phyloP scores from a whole-genome alignment of 2,888 invertebrate genomes.

The Drosophila infuscata region DNA sequence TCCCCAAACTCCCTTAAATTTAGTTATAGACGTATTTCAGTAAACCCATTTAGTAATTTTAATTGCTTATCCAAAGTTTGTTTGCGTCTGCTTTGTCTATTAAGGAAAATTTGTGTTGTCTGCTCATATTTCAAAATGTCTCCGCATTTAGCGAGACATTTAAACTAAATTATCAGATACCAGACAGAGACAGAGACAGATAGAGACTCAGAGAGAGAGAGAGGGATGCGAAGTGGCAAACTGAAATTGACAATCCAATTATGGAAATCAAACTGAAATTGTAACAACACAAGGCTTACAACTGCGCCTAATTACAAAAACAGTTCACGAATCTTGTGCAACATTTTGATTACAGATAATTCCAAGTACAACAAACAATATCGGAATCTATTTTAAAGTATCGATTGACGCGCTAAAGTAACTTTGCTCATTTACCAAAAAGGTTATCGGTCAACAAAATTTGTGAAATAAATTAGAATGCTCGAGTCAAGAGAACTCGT shows the following conservation, averaged over 20 bases:
- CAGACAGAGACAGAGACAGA: neutral
- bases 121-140: conserved; percentile 15
- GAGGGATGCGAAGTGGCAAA: neutral
- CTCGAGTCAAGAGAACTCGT: too few species aligned
- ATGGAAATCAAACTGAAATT: neutral
- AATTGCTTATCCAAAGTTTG: conserved; percentile 15
- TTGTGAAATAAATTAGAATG: fast-evolving
- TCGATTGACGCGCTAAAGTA: neutral
- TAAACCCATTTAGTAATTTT: neutral
- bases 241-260: conserved; percentile 5
- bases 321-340: neutral
- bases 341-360: neutral
- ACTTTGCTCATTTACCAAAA: neutral
- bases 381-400: neutral
- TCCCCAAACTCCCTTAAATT: neutral
- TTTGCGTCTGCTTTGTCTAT: conserved; percentile 17
- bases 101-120: conserved; percentile 7
- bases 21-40: conserved; percentile 6
- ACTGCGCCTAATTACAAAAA: neutral
- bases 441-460: neutral
- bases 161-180: conserved; percentile 12
- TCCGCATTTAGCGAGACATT: conserved; percentile 2
- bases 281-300: neutral
- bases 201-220: neutral
- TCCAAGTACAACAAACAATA: neutral